A percentile compares a stretch with the other conserved stretches of the same genome.
Conservation (phyloP, 2,797 vertebrate genomes). For the Sparidentex hasta region DNA sequence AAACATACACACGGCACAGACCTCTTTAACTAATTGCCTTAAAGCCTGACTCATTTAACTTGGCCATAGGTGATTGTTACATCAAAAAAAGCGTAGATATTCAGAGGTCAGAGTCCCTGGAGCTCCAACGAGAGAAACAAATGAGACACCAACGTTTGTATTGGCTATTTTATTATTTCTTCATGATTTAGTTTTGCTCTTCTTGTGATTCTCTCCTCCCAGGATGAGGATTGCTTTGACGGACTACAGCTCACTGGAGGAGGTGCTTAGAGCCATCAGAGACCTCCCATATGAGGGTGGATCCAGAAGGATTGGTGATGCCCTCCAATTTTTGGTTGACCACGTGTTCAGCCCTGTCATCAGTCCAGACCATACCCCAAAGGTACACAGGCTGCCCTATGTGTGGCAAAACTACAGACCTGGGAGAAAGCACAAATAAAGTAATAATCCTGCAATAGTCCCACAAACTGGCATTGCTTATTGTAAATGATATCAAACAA, state of each 20-base stretch:
- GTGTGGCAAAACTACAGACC: neutral
- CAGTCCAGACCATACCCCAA: slow-evolving; percentile 85
- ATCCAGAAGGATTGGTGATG: slow-evolving; percentile 84
- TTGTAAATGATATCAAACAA: neutral
- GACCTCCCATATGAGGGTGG: slow-evolving; percentile 84
- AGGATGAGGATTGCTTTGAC: slow-evolving; percentile 89
- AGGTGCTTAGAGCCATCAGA: slow-evolving; percentile 83
- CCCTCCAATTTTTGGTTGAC: slow-evolving; percentile 86
- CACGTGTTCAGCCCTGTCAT: slow-evolving; percentile 82
- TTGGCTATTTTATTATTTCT: neutral
- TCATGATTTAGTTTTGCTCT: slow-evolving; percentile 15
- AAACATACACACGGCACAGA: neutral
- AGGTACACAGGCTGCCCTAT: slow-evolving; percentile 77
- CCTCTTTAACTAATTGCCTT: neutral
- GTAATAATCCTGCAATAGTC: neutral
- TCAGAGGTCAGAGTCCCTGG: neutral
- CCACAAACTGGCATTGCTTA: neutral
- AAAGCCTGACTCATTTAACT: neutral
- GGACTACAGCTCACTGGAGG: slow-evolving; percentile 84
- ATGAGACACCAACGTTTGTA: neutral
- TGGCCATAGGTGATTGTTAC: neutral
- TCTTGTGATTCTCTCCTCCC: slow-evolving; percentile 4
- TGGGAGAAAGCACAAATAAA: neutral
- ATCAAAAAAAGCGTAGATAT: neutral
- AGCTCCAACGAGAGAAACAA: neutral